phyloP scores from a whole-genome alignment of 2,113 vertebrate species.

The Zosterops japonicus region DNA sequence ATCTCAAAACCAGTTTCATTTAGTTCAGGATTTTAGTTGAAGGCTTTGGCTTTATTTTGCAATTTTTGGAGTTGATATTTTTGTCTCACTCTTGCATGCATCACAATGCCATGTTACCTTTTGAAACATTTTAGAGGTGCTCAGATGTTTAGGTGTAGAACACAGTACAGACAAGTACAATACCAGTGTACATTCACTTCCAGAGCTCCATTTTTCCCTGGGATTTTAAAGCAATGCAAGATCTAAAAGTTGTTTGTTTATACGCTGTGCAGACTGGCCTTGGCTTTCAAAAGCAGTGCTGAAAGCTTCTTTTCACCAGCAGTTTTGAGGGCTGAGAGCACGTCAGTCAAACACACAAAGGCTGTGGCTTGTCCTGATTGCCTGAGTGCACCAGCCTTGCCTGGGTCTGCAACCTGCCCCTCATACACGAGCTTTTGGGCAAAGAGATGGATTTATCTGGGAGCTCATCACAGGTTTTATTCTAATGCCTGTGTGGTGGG shows the following conservation, averaged over 20 bases:
- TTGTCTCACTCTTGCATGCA: background rate
- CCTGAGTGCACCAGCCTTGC: background rate
- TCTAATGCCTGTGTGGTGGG: background rate
- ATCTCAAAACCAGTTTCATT: background rate
- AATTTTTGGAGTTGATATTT: background rate
- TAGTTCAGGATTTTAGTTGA: background rate
- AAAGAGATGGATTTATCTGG: background rate
- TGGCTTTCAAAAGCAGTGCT: slow-evolving; percentile 1
- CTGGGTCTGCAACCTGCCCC: background rate
- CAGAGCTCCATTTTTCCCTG: background rate
- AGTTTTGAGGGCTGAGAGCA: background rate
- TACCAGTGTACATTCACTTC: background rate
- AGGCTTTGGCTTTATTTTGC: background rate
- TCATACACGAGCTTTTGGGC: background rate
- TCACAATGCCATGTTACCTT: background rate
- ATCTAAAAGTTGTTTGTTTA: background rate
- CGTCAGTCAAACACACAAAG: background rate
- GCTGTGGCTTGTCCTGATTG: background rate
- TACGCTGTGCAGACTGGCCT: background rate
- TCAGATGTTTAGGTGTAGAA: background rate
- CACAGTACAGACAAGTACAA: background rate
- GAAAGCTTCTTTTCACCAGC: background rate
- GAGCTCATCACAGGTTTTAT: background rate
- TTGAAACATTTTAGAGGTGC: background rate
- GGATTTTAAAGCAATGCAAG: background rate